Evolutionary conservation across 2,888 invertebrate genomes (phyloP).

Genomic region (Rhyacophila evoluta): DNA sequence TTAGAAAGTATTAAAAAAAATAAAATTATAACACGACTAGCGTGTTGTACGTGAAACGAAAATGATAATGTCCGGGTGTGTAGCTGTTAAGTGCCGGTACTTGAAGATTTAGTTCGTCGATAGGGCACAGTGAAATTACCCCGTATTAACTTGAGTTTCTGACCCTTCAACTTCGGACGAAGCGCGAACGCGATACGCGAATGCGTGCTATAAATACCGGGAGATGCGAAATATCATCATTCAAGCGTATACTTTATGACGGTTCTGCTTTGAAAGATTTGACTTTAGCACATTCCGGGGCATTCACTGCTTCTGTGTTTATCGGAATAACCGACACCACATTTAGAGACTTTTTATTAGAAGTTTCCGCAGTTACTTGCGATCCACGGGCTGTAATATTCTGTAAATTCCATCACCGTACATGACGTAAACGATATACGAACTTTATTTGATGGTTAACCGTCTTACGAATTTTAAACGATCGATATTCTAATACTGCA

Average conservation of each 20-base stretch:
- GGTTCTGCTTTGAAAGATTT: background rate
- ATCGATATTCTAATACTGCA: too few species aligned
- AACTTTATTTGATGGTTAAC: too few species aligned
- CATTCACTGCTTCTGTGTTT: too few species aligned
- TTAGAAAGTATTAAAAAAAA: conserved; percentile 17
- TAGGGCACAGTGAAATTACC: conserved; percentile 12
- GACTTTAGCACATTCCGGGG: background rate
- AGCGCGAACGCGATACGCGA: background rate
- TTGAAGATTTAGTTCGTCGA: conserved; percentile 14
- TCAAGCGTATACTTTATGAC: background rate
- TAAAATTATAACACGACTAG: background rate
- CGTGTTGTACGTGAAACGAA: conserved; percentile 18
- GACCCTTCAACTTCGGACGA: conserved; percentile 22
- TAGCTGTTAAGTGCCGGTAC: conserved; percentile 7
- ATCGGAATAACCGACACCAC: too few species aligned
- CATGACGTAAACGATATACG: too few species aligned
- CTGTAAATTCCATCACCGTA: too few species aligned
- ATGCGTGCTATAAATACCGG: background rate
- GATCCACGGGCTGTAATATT: too few species aligned
- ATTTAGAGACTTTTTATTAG: too few species aligned
- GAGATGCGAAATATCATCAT: background rate
- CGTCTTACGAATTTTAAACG: too few species aligned
- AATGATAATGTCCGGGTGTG: conserved; percentile 24
- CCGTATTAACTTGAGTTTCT: conserved; percentile 17
- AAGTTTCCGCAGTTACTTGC: too few species aligned